Conservation (phyloP, 1,140 invertebrate genomes). For the Acarapis woodi region DNA sequence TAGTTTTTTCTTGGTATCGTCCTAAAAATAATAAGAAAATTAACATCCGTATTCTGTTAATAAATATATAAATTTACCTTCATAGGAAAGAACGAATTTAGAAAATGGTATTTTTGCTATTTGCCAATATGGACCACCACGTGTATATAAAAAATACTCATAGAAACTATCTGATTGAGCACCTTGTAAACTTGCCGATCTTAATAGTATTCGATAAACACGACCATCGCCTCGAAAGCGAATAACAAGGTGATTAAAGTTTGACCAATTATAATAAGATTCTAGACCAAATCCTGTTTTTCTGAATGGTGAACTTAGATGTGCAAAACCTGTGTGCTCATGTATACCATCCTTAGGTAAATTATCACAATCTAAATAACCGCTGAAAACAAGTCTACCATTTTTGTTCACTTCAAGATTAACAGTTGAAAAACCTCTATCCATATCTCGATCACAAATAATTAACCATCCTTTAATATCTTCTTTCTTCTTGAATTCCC, state of each 20-base stretch:
- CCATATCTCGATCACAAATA: constrained; percentile 5
- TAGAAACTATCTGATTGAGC: constrained; percentile 53
- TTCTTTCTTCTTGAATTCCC: background rate
- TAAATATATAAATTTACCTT: no score
- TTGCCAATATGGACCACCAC: constrained; percentile 92
- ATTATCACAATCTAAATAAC: constrained; percentile 28
- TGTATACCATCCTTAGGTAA: constrained; percentile 51
- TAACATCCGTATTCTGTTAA: no score
- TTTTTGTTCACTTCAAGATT: constrained; percentile 1
- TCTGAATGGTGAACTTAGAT: no score
- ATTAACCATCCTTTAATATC: constrained; percentile 5
- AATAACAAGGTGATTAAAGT: constrained; percentile 53
- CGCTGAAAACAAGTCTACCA: constrained; percentile 29
- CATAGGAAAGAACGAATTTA: constrained; percentile 52
- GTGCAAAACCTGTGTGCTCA: no score
- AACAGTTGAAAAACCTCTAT: constrained; percentile 8
- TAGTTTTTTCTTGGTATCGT: no score
- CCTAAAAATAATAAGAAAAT: no score
- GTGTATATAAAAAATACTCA: constrained; percentile 49
- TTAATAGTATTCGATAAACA: constrained; percentile 45
- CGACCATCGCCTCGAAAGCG: constrained; percentile 67
- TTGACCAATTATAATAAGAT: constrained; percentile 30
- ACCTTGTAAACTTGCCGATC: constrained; percentile 33
- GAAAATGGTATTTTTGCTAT: constrained; percentile 68
- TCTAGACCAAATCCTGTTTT: no score